These are phyloP conservation scores for Phocoena sinus DNA, from an alignment of 2,113 vertebrate species.

Conservation along the genomic window DNA sequence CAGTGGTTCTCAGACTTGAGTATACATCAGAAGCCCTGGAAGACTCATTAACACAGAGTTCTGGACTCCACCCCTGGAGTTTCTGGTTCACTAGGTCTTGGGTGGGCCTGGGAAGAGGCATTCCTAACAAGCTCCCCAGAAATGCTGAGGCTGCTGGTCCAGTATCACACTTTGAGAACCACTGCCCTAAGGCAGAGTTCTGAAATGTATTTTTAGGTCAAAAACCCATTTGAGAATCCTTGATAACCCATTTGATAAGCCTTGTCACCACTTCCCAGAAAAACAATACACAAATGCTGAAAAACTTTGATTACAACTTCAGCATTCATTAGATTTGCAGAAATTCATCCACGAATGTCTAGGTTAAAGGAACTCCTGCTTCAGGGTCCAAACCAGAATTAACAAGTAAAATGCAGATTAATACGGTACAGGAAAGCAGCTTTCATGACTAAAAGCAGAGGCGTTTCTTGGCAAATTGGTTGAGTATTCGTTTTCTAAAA, in stretches of 20 bases:
- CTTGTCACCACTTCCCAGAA: background rate
- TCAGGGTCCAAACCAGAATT: slow-evolving; percentile 7
- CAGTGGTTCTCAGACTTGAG: background rate
- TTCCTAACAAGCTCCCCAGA: background rate
- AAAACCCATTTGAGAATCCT: background rate
- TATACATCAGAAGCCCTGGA: background rate
- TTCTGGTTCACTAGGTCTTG: background rate
- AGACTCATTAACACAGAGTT: background rate
- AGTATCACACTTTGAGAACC: background rate
- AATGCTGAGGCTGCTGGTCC: background rate
- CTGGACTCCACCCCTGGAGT: background rate
- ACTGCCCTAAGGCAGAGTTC: background rate
- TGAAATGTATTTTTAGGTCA: background rate
- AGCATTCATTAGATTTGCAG: background rate
- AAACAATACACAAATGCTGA: background rate
- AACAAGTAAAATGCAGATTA: background rate
- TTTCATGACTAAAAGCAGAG: background rate
- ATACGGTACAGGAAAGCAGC: background rate
- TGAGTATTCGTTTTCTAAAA: slow-evolving; percentile 8
- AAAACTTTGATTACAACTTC: background rate
- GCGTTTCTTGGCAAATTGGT: background rate
- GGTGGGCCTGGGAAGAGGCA: background rate
- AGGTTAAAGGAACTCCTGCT: background rate
- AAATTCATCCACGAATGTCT: slow-evolving; percentile 3
- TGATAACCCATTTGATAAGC: background rate